A percentile compares a stretch with the other conserved stretches of the same genome.
Conservation (phyloP, 2,888 invertebrate genomes). For the Druceiella hillmani region DNA sequence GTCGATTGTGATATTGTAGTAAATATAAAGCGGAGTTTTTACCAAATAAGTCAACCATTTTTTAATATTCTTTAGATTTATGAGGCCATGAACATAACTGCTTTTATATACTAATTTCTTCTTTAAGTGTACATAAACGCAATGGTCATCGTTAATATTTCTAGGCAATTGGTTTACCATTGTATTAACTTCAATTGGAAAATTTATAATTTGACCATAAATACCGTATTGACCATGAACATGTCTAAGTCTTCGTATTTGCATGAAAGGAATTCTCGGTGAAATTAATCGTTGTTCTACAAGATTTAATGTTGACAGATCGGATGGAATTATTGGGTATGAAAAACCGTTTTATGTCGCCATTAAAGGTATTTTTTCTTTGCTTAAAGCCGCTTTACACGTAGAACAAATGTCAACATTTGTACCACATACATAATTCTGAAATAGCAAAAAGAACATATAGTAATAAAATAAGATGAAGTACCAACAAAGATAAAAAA, state of each 20-base stretch:
- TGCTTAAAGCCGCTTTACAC: slow-evolving; percentile 13
- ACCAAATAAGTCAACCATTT: no score
- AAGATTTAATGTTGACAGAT: slow-evolving; percentile 5
- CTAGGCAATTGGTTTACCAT: no score
- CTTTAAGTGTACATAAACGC: no score
- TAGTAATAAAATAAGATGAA: slow-evolving; percentile 18
- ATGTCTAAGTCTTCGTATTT: slow-evolving; percentile 2
- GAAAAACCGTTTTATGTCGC: slow-evolving; percentile 3
- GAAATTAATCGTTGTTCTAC: slow-evolving; percentile 5
- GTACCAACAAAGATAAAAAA: slow-evolving; percentile 21
- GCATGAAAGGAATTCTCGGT: slow-evolving; percentile 8
- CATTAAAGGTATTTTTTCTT: slow-evolving; percentile 1
- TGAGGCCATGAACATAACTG: no score
- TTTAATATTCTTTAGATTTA: no score
- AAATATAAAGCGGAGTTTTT: slow-evolving; percentile 4
- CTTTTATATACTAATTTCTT: no score
- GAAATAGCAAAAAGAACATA: slow-evolving; percentile 18
- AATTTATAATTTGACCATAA: no score
- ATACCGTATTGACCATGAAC: no score
- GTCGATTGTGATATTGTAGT: not conserved
- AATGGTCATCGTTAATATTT: no score
- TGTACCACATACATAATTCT: slow-evolving; percentile 21
- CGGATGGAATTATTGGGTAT: slow-evolving; percentile 2
- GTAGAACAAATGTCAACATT: slow-evolving; percentile 19
- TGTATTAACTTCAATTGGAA: no score